phyloP scores from a whole-genome alignment of 2,888 invertebrate species.

The Erebia aethiops region DNA sequence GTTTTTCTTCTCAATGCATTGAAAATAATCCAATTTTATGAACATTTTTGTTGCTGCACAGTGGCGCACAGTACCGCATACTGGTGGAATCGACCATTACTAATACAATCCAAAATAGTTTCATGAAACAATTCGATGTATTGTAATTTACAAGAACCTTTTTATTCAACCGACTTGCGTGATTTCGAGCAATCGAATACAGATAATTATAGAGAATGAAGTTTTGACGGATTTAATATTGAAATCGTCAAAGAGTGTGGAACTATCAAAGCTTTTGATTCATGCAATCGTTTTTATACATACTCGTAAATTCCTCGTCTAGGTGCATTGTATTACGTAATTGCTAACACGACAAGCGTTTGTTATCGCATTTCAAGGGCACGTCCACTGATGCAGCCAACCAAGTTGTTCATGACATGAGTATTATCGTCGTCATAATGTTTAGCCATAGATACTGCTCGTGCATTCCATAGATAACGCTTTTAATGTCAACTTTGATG shows the following conservation, averaged over 20 bases:
- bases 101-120: neutral
- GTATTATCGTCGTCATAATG: conserved; percentile 50
- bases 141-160: too few species aligned
- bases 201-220: conserved; percentile 8
- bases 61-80: too few species aligned
- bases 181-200: conserved; percentile 11
- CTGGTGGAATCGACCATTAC: neutral
- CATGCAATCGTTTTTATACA: conserved; percentile 21
- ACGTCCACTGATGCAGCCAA: conserved; percentile 42
- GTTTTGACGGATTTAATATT: conserved; percentile 6
- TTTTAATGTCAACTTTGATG: conserved; percentile 45
- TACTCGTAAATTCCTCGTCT: conserved; percentile 26
- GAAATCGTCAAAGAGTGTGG: conserved; percentile 23
- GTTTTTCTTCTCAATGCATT: neutral
- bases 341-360: conserved; percentile 55
- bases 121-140: neutral
- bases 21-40: neutral
- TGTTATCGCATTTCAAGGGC: conserved; percentile 72
- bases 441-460: conserved; percentile 42
- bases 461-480: conserved; percentile 69
- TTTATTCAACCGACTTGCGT: neutral
- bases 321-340: conserved; percentile 53
- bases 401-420: conserved; percentile 57
- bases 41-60: too few species aligned
- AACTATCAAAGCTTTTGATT: conserved; percentile 26